Conservation (phyloP, 2,888 invertebrate species). For the Arge pagana region DNA sequence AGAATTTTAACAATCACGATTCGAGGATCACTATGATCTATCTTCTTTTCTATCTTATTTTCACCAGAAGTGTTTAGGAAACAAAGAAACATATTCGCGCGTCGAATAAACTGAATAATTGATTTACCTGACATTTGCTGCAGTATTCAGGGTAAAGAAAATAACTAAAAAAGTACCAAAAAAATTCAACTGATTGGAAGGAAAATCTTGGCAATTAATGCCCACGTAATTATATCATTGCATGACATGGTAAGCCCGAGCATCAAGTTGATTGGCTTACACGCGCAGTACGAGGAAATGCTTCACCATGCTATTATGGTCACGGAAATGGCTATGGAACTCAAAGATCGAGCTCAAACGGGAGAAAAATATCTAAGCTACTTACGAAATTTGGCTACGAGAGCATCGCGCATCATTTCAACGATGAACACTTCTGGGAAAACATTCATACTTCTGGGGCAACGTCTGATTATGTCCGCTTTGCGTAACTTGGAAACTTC, state of each 20-base stretch:
- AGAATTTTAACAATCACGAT: too few species aligned
- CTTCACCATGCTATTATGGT: slow-evolving; percentile 52
- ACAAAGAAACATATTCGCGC: too few species aligned
- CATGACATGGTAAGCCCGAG: slow-evolving; percentile 22
- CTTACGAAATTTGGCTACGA: slow-evolving; percentile 50
- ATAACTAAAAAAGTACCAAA: neutral
- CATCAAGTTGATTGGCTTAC: slow-evolving; percentile 30
- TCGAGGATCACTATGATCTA: too few species aligned
- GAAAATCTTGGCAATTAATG: too few species aligned
- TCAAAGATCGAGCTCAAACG: slow-evolving; percentile 51
- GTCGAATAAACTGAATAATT: neutral
- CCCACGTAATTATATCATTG: too few species aligned
- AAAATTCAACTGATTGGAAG: too few species aligned
- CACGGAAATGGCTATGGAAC: slow-evolving; percentile 56
- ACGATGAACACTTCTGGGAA: slow-evolving; percentile 51
- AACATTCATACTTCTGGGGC: slow-evolving; percentile 49
- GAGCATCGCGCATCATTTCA: slow-evolving; percentile 51
- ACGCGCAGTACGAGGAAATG: slow-evolving; percentile 45
- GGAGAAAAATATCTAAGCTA: slow-evolving; percentile 56
- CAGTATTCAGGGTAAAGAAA: neutral
- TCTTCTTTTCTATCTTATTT: too few species aligned
- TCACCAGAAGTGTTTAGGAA: too few species aligned
- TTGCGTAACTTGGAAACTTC: slow-evolving; percentile 39
- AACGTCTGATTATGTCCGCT: slow-evolving; percentile 44
- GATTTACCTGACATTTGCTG: neutral